Conservation (phyloP, 2,888 invertebrate species). For the Ophion ellenae region DNA sequence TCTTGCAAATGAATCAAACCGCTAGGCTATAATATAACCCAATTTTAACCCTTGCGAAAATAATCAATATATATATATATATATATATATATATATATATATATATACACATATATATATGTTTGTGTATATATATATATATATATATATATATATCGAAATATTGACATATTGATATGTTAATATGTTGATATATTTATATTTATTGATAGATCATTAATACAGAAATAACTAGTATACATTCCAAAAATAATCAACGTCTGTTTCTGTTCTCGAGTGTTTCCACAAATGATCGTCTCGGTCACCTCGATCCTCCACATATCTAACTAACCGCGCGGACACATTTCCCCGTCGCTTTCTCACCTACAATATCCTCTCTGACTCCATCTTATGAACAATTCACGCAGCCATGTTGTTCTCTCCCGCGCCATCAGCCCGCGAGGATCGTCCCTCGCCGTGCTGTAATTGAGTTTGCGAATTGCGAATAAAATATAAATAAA, state of each 20-base stretch:
- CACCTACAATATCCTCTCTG: constrained; percentile 41
- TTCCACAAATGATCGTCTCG: constrained; percentile 28
- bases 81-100: too few relatives aligned
- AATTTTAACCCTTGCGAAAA: too few relatives aligned
- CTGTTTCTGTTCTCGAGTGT: neutral
- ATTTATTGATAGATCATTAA: neutral
- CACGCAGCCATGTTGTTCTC: constrained; percentile 66
- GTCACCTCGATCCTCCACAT: neutral
- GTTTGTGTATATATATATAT: too few relatives aligned
- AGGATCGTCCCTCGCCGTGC: constrained; percentile 50
- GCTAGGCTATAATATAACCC: too few relatives aligned
- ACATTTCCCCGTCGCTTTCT: constrained; percentile 46
- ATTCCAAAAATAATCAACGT: neutral
- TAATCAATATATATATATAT: too few relatives aligned
- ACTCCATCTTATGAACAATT: constrained; percentile 70
- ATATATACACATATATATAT: too few relatives aligned
- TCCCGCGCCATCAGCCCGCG: constrained; percentile 58
- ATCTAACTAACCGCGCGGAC: constrained; percentile 25
- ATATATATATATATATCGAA: too few relatives aligned
- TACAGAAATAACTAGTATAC: neutral
- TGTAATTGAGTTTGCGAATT: constrained; percentile 72
- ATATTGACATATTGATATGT: too few relatives aligned
- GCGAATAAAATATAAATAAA: constrained; percentile 70
- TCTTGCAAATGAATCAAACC: too few relatives aligned
- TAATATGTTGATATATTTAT: too few relatives aligned